A percentile compares a stretch with the other conserved stretches of the same genome.
Evolutionary conservation across 2,888 invertebrate genomes (phyloP).

Genomic region (Drosophila pseudotalamancana): DNA sequence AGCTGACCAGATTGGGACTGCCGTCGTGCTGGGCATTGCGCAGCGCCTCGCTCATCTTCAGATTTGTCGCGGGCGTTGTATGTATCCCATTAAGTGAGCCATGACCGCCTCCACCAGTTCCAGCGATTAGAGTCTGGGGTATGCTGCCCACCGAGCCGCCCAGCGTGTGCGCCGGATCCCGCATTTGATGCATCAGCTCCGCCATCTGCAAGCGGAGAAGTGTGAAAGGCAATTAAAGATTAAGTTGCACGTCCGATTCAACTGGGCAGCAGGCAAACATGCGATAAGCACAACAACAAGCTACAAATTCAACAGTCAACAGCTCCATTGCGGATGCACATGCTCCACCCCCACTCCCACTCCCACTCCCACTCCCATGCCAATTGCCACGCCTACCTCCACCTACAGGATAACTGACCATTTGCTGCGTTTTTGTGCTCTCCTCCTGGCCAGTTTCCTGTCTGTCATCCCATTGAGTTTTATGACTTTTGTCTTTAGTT

Average conservation of each 20-base stretch:
- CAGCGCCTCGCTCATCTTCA: conserved; percentile 83
- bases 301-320: conserved; percentile 1
- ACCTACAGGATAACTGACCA: not conserved
- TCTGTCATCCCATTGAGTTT: conserved; percentile 33
- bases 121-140: conserved; percentile 83
- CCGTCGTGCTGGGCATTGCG: conserved; percentile 83
- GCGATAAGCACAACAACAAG: conserved; percentile 21
- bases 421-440: conserved; percentile 12
- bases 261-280: conserved; percentile 12
- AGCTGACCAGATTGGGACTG: conserved; percentile 82
- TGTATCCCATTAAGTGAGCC: conserved; percentile 76
- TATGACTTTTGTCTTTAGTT: conserved; percentile 58
- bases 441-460: conserved; percentile 7
- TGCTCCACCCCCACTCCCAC: conserved; percentile 1
- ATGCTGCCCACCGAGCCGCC: conserved; percentile 84
- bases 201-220: conserved; percentile 81
- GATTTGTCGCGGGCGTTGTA: conserved; percentile 83
- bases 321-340: conserved; percentile 23
- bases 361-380: not conserved
- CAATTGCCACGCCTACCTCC: no score
- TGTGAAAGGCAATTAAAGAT: not conserved
- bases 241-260: not conserved
- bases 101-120: conserved; percentile 58
- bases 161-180: conserved; percentile 84
- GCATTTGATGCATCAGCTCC: conserved; percentile 85